A percentile compares a stretch with the other conserved stretches of the same genome.
These are phyloP conservation scores for Smutsia gigantea DNA, from an alignment of 2,797 vertebrate species.

Conservation along the genomic window DNA sequence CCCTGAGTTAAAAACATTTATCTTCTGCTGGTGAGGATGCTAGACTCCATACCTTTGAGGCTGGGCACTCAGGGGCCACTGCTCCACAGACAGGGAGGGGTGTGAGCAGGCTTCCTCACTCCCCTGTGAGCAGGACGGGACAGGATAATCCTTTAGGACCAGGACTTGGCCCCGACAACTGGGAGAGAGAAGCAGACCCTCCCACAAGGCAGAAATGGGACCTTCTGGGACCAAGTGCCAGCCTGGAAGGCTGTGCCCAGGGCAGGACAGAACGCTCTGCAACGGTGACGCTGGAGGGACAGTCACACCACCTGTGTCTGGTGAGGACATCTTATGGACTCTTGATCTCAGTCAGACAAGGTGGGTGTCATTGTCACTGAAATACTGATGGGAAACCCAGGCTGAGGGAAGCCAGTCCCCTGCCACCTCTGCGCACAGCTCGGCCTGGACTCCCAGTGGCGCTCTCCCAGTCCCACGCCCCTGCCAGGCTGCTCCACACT, in stretches of 20 bases:
- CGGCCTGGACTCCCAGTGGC: not conserved
- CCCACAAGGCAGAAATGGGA: not conserved
- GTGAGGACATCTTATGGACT: fast-evolving
- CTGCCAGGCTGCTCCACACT: not conserved
- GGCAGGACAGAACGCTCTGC: fast-evolving
- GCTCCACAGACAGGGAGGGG: not conserved
- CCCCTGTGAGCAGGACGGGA: not conserved
- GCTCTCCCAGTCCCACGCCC: fast-evolving
- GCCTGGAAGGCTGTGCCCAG: not conserved
- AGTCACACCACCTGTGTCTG: fast-evolving
- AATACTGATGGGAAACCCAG: not conserved
- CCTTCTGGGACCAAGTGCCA: too few species aligned
- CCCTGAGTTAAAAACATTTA: constrained; percentile 35
- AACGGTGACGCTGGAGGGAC: fast-evolving
- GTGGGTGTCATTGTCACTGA: not conserved
- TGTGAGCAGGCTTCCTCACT: fast-evolving
- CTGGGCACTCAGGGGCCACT: not conserved
- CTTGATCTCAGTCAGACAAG: fast-evolving
- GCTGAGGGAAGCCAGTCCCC: not conserved
- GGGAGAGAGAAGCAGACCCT: not conserved
- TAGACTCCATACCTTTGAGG: not conserved
- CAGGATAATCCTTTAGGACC: not conserved
- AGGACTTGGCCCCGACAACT: not conserved
- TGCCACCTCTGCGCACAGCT: not conserved
- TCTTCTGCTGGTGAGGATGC: constrained; percentile 23